phyloP scores from a whole-genome alignment of 1,140 invertebrate species.

The Brachionus rotundiformis region DNA sequence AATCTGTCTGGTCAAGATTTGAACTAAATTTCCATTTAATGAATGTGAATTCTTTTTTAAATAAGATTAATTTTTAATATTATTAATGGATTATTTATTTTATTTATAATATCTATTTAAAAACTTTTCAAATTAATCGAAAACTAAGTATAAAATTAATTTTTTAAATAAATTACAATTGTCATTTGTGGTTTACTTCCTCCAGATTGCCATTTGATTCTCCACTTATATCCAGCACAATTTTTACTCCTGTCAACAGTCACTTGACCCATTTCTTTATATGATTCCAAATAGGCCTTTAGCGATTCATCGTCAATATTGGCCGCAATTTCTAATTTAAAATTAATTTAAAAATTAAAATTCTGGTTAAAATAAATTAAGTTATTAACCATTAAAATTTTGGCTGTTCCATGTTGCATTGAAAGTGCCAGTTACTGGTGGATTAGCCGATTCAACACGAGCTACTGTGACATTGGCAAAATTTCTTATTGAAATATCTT shows the following conservation, averaged over 20 bases:
- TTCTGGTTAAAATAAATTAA: neutral
- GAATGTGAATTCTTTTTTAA: neutral
- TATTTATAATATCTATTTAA: too few species aligned
- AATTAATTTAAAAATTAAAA: slow-evolving; percentile 15
- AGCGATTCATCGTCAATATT: neutral
- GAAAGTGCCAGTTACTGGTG: slow-evolving; percentile 18
- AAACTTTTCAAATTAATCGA: neutral
- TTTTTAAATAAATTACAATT: neutral
- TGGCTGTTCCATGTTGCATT: neutral
- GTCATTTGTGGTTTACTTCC: slow-evolving; percentile 55
- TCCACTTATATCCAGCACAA: slow-evolving; percentile 55
- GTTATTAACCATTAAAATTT: neutral
- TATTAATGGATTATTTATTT: too few species aligned
- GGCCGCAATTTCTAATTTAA: neutral
- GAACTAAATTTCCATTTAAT: neutral
- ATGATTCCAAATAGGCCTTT: slow-evolving; percentile 1
- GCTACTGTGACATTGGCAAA: neutral
- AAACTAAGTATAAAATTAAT: too few species aligned
- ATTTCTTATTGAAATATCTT: neutral
- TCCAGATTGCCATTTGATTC: slow-evolving; percentile 54
- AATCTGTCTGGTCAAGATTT: neutral
- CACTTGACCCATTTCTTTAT: neutral
- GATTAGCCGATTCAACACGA: neutral
- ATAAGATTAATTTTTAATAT: neutral
- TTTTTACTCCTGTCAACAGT: slow-evolving; percentile 23